phyloP scores from a whole-genome alignment of 2,888 invertebrate genomes.

The Nezara viridula region DNA sequence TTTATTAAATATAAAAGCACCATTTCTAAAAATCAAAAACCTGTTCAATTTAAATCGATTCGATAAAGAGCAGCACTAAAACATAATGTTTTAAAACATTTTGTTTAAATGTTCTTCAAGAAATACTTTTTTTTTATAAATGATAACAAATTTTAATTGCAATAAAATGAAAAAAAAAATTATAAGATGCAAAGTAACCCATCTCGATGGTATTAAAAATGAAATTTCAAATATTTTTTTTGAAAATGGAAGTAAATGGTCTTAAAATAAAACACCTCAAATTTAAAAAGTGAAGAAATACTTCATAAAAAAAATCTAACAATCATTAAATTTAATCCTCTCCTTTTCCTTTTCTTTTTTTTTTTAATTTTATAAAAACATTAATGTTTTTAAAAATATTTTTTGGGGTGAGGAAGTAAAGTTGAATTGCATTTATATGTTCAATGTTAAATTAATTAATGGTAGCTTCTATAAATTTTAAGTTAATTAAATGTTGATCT shows the following conservation, averaged over 20 bases:
- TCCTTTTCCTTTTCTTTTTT: neutral
- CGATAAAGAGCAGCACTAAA: too few relatives aligned
- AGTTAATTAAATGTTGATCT: neutral
- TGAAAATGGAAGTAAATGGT: neutral
- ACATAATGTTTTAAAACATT: too few relatives aligned
- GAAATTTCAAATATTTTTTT: neutral
- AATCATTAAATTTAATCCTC: neutral
- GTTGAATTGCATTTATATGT: conserved; percentile 32
- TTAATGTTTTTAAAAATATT: neutral
- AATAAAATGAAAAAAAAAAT: too few relatives aligned
- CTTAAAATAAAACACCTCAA: neutral
- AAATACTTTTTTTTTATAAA: too few relatives aligned
- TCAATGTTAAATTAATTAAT: conserved; percentile 12
- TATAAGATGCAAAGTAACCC: too few relatives aligned
- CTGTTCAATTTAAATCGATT: too few relatives aligned
- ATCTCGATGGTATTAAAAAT: too few relatives aligned
- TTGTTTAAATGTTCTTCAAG: too few relatives aligned
- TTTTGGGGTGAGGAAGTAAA: conserved; percentile 6
- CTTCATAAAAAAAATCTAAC: neutral
- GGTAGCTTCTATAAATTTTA: neutral
- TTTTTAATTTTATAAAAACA: neutral
- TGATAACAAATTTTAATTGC: too few relatives aligned
- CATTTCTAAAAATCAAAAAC: too few relatives aligned
- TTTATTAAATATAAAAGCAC: too few relatives aligned
- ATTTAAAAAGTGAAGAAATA: neutral